phyloP scores from a whole-genome alignment of 2,888 invertebrate genomes.

The Beris chalybata region DNA sequence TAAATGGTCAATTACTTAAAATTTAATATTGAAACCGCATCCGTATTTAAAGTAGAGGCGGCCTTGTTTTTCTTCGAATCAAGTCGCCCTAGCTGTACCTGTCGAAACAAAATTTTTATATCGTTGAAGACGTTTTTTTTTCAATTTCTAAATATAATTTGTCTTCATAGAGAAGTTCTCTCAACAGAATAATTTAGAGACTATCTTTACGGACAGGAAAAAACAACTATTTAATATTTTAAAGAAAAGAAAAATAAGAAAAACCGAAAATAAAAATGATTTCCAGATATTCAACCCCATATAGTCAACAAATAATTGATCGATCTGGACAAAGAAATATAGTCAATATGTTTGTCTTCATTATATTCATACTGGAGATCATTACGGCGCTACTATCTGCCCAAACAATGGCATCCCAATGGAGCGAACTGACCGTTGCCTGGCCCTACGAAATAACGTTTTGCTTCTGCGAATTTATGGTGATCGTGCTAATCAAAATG shows the following conservation, averaged over 20 bases:
- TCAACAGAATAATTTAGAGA: background rate
- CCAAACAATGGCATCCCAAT: slow-evolving; percentile 9
- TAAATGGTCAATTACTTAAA: too few species aligned
- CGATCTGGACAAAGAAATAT: background rate
- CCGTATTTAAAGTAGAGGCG: too few species aligned
- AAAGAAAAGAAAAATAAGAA: background rate
- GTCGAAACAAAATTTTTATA: slow-evolving; percentile 21
- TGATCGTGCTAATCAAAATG: slow-evolving; percentile 12
- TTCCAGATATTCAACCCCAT: background rate
- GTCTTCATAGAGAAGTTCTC: background rate
- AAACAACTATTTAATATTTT: background rate
- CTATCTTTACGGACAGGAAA: background rate
- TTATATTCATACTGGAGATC: slow-evolving; percentile 20
- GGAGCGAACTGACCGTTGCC: slow-evolving; percentile 22
- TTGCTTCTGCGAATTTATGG: slow-evolving; percentile 13
- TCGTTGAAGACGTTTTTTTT: slow-evolving; percentile 1
- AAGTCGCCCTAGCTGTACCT: background rate
- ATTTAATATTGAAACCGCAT: too few species aligned
- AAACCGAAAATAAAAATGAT: background rate
- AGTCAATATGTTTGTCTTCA: slow-evolving; percentile 9
- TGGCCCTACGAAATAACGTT: slow-evolving; percentile 34
- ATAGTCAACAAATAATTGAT: background rate
- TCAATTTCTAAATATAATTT: background rate
- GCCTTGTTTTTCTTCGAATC: too few species aligned
- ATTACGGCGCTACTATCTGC: slow-evolving; percentile 17